Conservation (phyloP, 2,113 vertebrate species). For the Melanocharis versteri region DNA sequence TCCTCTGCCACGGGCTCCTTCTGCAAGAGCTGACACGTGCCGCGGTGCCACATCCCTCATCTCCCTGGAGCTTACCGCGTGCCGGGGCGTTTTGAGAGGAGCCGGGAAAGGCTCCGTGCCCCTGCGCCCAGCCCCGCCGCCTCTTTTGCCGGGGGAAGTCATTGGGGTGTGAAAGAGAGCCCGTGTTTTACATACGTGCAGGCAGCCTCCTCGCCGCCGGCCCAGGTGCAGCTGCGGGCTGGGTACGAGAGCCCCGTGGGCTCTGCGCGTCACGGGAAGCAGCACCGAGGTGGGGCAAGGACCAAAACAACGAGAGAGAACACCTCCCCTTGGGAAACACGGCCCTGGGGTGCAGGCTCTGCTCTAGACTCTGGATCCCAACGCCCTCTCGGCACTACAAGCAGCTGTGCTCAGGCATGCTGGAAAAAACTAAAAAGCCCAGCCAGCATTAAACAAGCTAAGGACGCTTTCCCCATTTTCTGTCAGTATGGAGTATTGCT, state of each 20-base stretch:
- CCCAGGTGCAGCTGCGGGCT: slow-evolving; percentile 45
- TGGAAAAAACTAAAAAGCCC: background rate
- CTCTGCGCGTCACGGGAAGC: background rate
- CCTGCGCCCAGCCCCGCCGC: fast-evolving
- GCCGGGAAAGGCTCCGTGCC: background rate
- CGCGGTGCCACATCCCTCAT: fast-evolving
- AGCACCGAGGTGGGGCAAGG: background rate
- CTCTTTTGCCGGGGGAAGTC: background rate
- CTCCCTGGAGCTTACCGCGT: fast-evolving
- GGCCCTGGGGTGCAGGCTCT: too few species aligned
- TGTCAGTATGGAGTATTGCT: background rate
- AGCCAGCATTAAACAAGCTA: background rate
- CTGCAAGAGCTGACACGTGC: background rate
- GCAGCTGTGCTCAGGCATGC: background rate
- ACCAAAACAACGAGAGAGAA: background rate
- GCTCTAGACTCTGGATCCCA: background rate
- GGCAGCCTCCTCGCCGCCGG: background rate
- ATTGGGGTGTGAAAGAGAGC: background rate
- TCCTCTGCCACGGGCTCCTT: background rate
- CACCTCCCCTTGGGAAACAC: background rate
- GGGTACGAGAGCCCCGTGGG: background rate
- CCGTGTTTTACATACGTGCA: background rate
- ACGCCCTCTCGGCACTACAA: background rate
- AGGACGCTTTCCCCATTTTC: background rate
- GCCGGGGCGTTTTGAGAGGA: background rate